Base-by-base conservation (phyloP, 1,140 invertebrate species). In the Eumaeus atala region DNA sequence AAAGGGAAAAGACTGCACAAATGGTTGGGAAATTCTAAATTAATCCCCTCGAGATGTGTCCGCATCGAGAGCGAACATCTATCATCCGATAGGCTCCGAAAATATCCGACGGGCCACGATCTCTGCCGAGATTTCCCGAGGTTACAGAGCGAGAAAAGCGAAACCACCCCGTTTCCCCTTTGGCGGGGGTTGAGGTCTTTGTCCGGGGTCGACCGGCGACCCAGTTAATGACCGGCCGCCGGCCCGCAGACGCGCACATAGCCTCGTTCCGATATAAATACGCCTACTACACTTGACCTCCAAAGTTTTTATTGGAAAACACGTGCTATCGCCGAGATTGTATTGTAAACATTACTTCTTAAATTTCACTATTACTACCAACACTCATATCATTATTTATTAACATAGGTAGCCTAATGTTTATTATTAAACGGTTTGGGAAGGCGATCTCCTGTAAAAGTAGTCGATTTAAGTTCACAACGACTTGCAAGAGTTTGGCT, bases 231-330 rank as follows among this genome's bases (percentile, higher is more conserved):
- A 86, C 80, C 83, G 78, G 72, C 82, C 77, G 78, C 83, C 77
- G 72, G 80, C 77, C 73, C 79, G 75, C 72, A 85, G 78, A 79
- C 80, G 74, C 74, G 69, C 74, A n/a, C 66, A 77, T 76, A 80
- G 77, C 75, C 80, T 78, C 78, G 78, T 78, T 76, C 66, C 69
- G 77, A 86, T 86, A 86, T 84, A 86, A 86, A 84, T 86, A 84
- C 77, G 79, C 83, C 80, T 81, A 84, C 80, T 86, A 86, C 83
- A 86, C 83, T 86, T 86, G 83, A 86, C 83, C 83, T 86, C 83
- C 74, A 86, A 86, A 84, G 79, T 84, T 86, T 85, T 86, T 84
- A 84, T 86, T 81, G 79, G 72, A 84, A 84, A 83, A 73, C 83
- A 86, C 79, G 78, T 79, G 80, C 74, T 70, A 64, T 67, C 72